Conservation (phyloP, 2,113 vertebrate species). For the Carassius gibelio region DNA sequence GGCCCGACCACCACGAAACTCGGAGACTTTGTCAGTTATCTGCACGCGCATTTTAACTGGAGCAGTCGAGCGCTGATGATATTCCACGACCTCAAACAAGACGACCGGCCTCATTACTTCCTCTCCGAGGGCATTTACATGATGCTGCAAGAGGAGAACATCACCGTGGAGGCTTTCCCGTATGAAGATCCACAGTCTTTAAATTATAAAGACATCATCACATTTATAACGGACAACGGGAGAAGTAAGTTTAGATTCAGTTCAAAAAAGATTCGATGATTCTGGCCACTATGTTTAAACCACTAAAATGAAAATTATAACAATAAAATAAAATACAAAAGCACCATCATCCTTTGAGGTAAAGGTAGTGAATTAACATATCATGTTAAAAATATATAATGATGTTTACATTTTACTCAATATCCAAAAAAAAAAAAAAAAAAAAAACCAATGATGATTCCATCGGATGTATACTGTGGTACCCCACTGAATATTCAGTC, state of each 20-base stretch:
- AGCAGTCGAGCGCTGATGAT: conserved; percentile 86
- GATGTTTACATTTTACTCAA: background rate
- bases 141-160: conserved; percentile 81
- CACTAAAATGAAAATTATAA: too few relatives aligned
- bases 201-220: conserved; percentile 79
- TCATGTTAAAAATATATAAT: too few relatives aligned
- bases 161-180: conserved; percentile 84
- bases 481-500: background rate
- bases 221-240: conserved; percentile 84
- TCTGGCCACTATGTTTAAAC: background rate
- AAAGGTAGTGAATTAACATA: too few relatives aligned
- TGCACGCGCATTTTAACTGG: conserved; percentile 95
- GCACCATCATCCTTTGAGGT: too few relatives aligned
- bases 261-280: background rate
- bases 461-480: background rate
- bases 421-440: background rate
- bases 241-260: conserved; percentile 82
- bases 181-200: conserved; percentile 76
- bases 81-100: conserved; percentile 86
- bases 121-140: conserved; percentile 91
- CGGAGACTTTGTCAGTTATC: conserved; percentile 85
- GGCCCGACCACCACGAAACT: conserved; percentile 92
- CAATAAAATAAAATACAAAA: too few relatives aligned
- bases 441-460: too few relatives aligned
- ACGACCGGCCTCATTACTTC: conserved; percentile 95